Percentiles rank a stretch among this genome's conserved stretches.
Evolutionary conservation across 2,797 vertebrate genomes (phyloP).

Genomic region (Sebastes ruberrimus): DNA sequence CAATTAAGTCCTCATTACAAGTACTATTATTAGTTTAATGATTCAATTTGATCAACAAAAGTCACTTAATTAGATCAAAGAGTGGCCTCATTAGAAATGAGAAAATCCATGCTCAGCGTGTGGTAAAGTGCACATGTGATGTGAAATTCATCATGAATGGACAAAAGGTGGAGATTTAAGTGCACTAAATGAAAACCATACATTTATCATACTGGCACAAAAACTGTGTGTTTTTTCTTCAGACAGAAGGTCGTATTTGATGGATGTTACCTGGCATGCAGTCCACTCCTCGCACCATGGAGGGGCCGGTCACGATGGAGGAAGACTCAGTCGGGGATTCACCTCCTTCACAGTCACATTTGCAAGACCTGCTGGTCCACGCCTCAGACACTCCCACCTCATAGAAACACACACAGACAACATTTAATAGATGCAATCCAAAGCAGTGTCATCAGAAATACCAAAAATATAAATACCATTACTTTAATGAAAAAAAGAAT

Average conservation of each 20-base stretch:
- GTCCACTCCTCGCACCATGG: conserved; percentile 73
- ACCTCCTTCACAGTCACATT: conserved; percentile 89
- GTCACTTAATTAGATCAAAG: not conserved
- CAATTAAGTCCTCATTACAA: not conserved
- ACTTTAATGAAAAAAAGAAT: not conserved
- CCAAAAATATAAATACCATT: not conserved
- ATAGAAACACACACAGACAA: conserved; percentile 37
- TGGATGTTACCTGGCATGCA: conserved; percentile 90
- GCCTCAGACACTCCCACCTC: conserved; percentile 83
- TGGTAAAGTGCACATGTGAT: not conserved
- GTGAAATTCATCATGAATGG: not conserved
- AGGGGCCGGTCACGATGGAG: conserved; percentile 33
- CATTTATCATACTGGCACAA: not conserved
- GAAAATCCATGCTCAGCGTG: not conserved
- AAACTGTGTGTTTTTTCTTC: not conserved
- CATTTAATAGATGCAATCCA: not conserved
- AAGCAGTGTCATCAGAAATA: not conserved
- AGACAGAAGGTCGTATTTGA: not conserved
- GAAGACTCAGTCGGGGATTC: conserved; percentile 79
- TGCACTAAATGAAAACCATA: not conserved
- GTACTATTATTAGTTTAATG: not conserved
- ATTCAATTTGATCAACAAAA: not conserved
- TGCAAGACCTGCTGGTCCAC: conserved; percentile 91
- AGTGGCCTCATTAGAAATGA: not conserved
- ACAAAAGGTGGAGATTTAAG: not conserved